Evolutionary conservation across 2,113 vertebrate species (phyloP), one percentile per base, ranked within the genome.

Genomic region (Callipepla squamata): DNA sequence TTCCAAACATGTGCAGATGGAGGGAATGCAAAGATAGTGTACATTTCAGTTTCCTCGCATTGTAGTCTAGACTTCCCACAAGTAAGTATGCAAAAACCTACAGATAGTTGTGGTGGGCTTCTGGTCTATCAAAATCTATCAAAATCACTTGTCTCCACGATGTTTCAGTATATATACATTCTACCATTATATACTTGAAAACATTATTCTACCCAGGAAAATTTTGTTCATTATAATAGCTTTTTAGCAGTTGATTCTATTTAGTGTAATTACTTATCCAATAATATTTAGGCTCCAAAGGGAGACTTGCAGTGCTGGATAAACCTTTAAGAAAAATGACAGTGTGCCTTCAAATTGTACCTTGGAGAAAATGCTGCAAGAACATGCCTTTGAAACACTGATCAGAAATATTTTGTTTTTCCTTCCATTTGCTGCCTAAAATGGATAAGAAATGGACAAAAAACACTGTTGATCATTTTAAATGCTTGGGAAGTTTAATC

Each of bases 211-310:
- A 36, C 69, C 22, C 75, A 57, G 45, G 19, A 94, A 75, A 84
- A 38, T 68, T 79, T 58, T 79, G 26, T 92, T 87, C 26, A n/a
- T 80, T 80, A 53, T 48, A 72, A 67, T 13, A 72, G 61, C 61
- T 40, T 40, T 40, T 28, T 40, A 63, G 51, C 72, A 80, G 9
- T 90, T 78, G 55, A 36, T 95, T 42, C 14, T 7, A 59, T 93
- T 95, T 95, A 73, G 85, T 87, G 28, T 83, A 80, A 90, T 94
- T 94, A 36, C 42, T 91, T 95, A 28, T 88, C 48, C 73, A 51
- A 42, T 3, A 2, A 50, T 57, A 22, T 57, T 91, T 86, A 36
- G 19, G 8, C 70, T 88, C 61, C 73, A 89, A 75, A 78, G 77
- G 30, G 69, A 70, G 18, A 72, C 23, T 86, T 88, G 32, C 15